Base-by-base conservation (phyloP, 2,888 invertebrate genomes). In the Ischnura elegans region DNA sequence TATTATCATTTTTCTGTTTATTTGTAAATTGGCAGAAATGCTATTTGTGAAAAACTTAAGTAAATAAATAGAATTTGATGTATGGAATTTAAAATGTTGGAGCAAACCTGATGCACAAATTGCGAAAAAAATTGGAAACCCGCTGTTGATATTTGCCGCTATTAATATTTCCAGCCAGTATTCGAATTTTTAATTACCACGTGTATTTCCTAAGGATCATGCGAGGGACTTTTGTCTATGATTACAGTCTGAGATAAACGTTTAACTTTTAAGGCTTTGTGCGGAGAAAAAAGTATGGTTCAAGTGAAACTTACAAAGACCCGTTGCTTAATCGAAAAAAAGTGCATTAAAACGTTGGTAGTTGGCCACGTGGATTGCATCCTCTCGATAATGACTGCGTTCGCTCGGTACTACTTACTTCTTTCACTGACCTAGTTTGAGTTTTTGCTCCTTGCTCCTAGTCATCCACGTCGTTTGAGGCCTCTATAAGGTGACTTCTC, bases 361-460 rank as follows among this genome's bases (percentile, higher is more conserved):
- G n/a, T n/a, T 61, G 61, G 61, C n/a, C 61, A n/a, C 61, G 61
- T n/a, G 61, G 25, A n/a, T 25, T 13, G n/a, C 61, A n/a, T n/a
- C 61, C 61, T 61, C 61, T 61, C n/a, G 10, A 8, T 61, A 61
- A 19, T 25, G n/a, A n/a, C n/a, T n/a, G 61, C 21, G 47, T 47
- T 21, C 25, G 21, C 61, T 61, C n/a, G n/a, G 2, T 8, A 61
- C n/a, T 61, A 21, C 61, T 61, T 21, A n/a, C n/a, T 61, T 61
- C n/a, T 61, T 61, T n/a, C n/a, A 25, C 61, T 61, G 61, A 61
- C 61, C 61, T n/a, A 61, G 61, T 61, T 61, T 61, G 61, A 61
- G 61, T n/a, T 51, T n/a, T 61, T 6, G 61, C 61, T 61, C 61
- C n/a, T n/a, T n/a, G n/a, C 25, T 8, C 3, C 25, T n/a, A n/a